These are phyloP conservation scores for Hipposideros larvatus DNA, from an alignment of 2,797 vertebrate genomes.

Conservation along the genomic window DNA sequence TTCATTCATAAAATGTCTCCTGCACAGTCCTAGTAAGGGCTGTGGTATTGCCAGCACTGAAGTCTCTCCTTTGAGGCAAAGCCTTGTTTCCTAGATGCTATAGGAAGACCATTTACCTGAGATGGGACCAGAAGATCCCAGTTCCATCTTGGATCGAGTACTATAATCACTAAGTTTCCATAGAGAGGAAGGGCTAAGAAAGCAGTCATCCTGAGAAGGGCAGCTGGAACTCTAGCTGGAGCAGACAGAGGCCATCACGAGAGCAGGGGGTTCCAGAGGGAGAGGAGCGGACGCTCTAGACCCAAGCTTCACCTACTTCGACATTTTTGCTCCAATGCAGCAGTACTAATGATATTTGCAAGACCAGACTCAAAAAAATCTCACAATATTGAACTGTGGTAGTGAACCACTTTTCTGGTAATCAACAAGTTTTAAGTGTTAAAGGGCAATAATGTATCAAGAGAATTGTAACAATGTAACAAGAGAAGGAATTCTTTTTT, in stretches of 20 bases:
- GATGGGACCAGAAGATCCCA: background rate
- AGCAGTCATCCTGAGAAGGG: background rate
- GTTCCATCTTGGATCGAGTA: background rate
- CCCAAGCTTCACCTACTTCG: background rate
- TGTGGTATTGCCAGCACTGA: background rate
- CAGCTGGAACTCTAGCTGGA: background rate
- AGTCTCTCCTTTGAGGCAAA: background rate
- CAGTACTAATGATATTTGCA: background rate
- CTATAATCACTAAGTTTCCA: background rate
- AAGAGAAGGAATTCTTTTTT: background rate
- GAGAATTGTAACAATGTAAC: background rate
- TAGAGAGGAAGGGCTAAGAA: background rate
- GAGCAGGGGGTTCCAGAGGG: background rate
- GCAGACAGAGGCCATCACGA: background rate
- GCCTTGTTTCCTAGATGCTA: background rate
- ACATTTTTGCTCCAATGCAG: background rate
- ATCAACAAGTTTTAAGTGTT: background rate
- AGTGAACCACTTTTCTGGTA: background rate
- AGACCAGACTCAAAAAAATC: conserved; percentile 13
- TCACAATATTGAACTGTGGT: background rate
- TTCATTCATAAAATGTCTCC: conserved; percentile 9
- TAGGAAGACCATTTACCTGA: background rate
- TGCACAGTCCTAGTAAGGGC: background rate
- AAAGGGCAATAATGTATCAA: background rate
- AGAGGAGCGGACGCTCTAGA: background rate